Conservation (phyloP, 1,140 invertebrate genomes). For the Scaptomyza montana region DNA sequence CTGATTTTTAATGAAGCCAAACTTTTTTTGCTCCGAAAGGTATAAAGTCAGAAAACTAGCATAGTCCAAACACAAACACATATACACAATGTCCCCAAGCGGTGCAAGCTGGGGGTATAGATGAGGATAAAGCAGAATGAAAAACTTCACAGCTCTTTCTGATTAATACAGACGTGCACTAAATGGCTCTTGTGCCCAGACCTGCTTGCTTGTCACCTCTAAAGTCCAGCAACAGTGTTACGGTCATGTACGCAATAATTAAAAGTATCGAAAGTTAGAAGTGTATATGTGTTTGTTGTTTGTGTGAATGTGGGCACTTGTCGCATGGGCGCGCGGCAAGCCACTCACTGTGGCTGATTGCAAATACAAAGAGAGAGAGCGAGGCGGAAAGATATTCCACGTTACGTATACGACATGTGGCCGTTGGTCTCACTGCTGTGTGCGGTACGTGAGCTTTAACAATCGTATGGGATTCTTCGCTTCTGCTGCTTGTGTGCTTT, state of each 20-base stretch:
- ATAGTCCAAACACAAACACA: slow-evolving; percentile 26
- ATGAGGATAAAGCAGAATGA: slow-evolving; percentile 34
- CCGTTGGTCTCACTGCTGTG: slow-evolving; percentile 42
- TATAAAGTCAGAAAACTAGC: slow-evolving; percentile 51
- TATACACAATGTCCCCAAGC: background rate
- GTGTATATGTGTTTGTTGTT: slow-evolving; percentile 29
- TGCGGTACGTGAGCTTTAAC: slow-evolving; percentile 75
- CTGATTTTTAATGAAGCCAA: slow-evolving; percentile 82
- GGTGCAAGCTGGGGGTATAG: background rate
- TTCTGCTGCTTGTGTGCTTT: slow-evolving; percentile 1
- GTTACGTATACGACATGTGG: slow-evolving; percentile 79
- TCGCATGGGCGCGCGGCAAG: slow-evolving; percentile 65
- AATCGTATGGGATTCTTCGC: slow-evolving; percentile 69
- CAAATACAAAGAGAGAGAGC: slow-evolving; percentile 59
- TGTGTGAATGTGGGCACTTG: slow-evolving; percentile 63
- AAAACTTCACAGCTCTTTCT: slow-evolving; percentile 65
- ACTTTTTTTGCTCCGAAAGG: slow-evolving; percentile 36
- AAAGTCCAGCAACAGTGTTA: slow-evolving; percentile 76
- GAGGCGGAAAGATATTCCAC: slow-evolving; percentile 61
- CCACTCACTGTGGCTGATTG: slow-evolving; percentile 74
- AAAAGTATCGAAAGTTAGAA: slow-evolving; percentile 78
- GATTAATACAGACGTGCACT: slow-evolving; percentile 78
- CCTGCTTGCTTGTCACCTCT: slow-evolving; percentile 44
- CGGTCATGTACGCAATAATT: slow-evolving; percentile 82
- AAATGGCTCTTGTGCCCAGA: slow-evolving; percentile 41